Conservation (phyloP, 2,797 vertebrate species). For the Sebastes taczanowskii region DNA sequence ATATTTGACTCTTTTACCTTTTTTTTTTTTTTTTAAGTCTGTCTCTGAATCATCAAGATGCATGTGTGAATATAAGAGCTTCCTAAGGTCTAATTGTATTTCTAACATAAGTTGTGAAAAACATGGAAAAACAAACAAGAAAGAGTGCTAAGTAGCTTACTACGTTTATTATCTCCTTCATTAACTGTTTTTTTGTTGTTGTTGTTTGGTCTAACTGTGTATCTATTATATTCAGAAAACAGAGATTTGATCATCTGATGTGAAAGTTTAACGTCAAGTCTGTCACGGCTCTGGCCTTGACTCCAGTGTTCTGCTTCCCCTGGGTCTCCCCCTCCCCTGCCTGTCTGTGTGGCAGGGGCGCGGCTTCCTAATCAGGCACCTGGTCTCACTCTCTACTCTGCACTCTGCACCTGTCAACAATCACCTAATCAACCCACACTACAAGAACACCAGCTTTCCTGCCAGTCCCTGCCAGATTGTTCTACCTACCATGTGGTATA, state of each 20-base stretch:
- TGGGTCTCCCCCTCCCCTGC: too few species aligned
- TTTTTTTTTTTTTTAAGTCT: neutral
- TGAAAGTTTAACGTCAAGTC: neutral
- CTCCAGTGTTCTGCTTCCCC: too few species aligned
- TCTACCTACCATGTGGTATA: too few species aligned
- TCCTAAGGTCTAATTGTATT: neutral
- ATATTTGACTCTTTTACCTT: neutral
- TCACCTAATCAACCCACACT: too few species aligned
- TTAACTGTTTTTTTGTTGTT: neutral
- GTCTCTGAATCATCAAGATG: neutral
- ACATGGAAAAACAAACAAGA: neutral
- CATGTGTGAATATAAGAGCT: neutral
- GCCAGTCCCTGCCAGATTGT: too few species aligned
- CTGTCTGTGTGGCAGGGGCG: too few species aligned
- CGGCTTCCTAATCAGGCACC: too few species aligned
- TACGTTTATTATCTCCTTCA: neutral
- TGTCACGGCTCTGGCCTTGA: too few species aligned
- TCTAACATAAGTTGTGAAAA: neutral
- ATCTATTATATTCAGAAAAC: neutral
- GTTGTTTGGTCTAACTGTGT: neutral
- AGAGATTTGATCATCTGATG: neutral
- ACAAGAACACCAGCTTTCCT: too few species aligned
- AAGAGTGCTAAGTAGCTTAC: neutral
- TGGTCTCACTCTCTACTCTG: too few species aligned
- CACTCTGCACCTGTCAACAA: too few species aligned